These are phyloP conservation scores for Onychomys leucogaster DNA, from an alignment of 2,797 vertebrate genomes.

Conservation along the genomic window DNA sequence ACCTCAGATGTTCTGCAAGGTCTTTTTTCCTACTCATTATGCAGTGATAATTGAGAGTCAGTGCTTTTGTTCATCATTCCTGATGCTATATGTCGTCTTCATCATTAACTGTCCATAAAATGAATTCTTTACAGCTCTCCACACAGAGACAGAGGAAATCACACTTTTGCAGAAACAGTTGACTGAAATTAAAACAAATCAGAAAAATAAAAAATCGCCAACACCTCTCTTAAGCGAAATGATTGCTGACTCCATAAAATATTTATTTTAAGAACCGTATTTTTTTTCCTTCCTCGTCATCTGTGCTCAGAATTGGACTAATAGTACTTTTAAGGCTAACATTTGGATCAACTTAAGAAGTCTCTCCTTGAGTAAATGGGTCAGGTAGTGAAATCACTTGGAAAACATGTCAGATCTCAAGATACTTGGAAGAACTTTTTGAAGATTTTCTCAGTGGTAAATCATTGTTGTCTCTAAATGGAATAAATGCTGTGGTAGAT, in stretches of 20 bases:
- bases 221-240: slow-evolving; percentile 35
- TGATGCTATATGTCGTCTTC: slow-evolving; percentile 6
- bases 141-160: slow-evolving; percentile 51
- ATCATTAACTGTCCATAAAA: slow-evolving; percentile 56
- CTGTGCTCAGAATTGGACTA: slow-evolving; percentile 24
- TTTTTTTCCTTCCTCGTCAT: slow-evolving; percentile 36
- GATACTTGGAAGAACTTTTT: slow-evolving; percentile 36
- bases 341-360: slow-evolving; percentile 44
- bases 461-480: slow-evolving; percentile 25
- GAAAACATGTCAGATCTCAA: slow-evolving; percentile 54
- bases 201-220: background rate
- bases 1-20: slow-evolving; percentile 40
- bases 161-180: slow-evolving; percentile 51
- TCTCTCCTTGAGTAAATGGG: slow-evolving; percentile 40
- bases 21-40: slow-evolving; percentile 57
- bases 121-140: slow-evolving; percentile 20
- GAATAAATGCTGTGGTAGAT: slow-evolving; percentile 2
- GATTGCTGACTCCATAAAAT: slow-evolving; percentile 41
- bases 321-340: slow-evolving; percentile 29
- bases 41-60: slow-evolving; percentile 54
- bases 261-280: slow-evolving; percentile 70
- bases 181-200: slow-evolving; percentile 7
- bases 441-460: slow-evolving; percentile 61
- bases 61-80: background rate
- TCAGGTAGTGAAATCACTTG: slow-evolving; percentile 61